Evolutionary conservation across 2,113 vertebrate genomes (phyloP).

Genomic region (Scartelaos histophorus): DNA sequence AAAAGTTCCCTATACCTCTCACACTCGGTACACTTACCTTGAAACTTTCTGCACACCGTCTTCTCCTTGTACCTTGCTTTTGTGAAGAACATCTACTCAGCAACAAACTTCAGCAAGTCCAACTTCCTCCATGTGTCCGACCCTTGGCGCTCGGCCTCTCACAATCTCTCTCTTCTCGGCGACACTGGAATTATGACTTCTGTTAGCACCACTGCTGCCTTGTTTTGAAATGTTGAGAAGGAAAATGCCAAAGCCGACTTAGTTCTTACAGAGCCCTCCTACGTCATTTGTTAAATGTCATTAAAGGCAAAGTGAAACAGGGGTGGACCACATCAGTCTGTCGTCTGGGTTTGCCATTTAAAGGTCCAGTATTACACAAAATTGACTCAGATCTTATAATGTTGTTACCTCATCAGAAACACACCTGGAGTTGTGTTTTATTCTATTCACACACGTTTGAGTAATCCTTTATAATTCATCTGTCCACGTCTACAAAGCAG

Average conservation of each 20-base stretch:
- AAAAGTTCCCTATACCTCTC: not conserved
- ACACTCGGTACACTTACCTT: not conserved
- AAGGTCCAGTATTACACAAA: not conserved
- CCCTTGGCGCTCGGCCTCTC: not conserved
- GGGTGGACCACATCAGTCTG: no score
- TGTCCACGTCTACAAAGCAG: no score
- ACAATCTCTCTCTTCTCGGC: not conserved
- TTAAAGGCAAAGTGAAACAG: no score
- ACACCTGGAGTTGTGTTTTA: no score
- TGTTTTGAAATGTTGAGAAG: not conserved
- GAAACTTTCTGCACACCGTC: not conserved
- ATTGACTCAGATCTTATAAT: no score
- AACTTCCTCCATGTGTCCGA: not conserved
- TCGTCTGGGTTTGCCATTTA: not conserved
- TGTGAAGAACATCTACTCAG: not conserved
- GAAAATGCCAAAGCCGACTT: not conserved
- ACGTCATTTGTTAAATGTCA: no score
- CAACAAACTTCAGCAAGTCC: not conserved
- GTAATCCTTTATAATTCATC: no score
- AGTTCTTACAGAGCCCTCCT: no score
- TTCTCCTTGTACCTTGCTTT: not conserved
- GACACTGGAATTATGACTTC: not conserved
- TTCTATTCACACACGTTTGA: no score
- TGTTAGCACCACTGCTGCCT: not conserved
- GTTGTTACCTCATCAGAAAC: no score